Percentiles rank a stretch among this genome's conserved stretches.
Conservation (phyloP, 2,888 invertebrate species). For the Apodemia duryi region DNA sequence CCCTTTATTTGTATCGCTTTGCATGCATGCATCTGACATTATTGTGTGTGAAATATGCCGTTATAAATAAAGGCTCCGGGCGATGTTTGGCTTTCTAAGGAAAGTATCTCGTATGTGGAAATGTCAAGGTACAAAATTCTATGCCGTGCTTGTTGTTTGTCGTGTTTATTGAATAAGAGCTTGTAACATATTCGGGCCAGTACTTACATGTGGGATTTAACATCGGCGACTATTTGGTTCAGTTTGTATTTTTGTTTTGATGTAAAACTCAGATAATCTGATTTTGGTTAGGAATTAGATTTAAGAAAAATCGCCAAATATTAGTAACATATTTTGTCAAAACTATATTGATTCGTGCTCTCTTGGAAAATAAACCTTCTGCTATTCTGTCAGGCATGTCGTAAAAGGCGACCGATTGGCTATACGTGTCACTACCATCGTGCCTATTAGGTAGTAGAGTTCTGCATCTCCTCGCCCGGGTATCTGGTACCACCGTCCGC, state of each 20-base stretch:
- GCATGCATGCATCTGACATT: slow-evolving; percentile 27
- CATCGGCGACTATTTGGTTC: background rate
- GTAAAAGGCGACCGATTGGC: no score
- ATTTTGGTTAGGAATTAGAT: no score
- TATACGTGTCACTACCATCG: no score
- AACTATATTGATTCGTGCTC: background rate
- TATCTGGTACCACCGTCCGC: no score
- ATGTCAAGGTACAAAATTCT: background rate
- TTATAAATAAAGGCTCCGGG: background rate
- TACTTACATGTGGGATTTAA: slow-evolving; percentile 4
- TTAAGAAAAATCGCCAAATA: background rate
- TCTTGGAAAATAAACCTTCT: background rate
- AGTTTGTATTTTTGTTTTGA: background rate
- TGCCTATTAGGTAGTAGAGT: no score
- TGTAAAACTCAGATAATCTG: no score
- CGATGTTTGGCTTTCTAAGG: background rate
- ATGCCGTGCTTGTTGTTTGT: background rate
- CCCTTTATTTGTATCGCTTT: slow-evolving; percentile 24
- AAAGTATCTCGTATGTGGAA: background rate
- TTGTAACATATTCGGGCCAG: slow-evolving; percentile 12
- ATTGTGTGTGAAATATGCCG: slow-evolving; percentile 23
- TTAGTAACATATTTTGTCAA: background rate
- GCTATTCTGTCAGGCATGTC: no score
- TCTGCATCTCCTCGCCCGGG: no score
- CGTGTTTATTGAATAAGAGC: slow-evolving; percentile 20